Conservation (phyloP, 2,888 invertebrate species). For the Archips crataeganus region DNA sequence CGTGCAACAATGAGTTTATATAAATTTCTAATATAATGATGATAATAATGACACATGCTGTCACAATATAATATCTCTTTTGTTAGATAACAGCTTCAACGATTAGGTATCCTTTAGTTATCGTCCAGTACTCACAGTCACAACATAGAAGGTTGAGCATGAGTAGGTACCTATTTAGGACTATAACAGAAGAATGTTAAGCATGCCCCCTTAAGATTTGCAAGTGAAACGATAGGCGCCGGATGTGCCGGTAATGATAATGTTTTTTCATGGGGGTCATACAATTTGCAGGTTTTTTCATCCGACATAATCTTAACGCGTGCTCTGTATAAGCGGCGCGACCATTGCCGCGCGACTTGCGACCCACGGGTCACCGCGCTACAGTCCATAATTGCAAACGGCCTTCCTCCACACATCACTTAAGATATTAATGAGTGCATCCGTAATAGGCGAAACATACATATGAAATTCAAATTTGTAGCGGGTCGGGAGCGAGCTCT, state of each 20-base stretch:
- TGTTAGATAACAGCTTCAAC: background rate
- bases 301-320: constrained; percentile 79
- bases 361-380: constrained; percentile 50
- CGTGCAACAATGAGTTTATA: no score
- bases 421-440: constrained; percentile 86
- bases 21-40: no score
- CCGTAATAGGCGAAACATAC: constrained; percentile 85
- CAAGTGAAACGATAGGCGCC: constrained; percentile 75
- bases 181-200: constrained; percentile 51
- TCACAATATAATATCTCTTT: no score
- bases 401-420: constrained; percentile 77
- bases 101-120: background rate
- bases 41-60: no score
- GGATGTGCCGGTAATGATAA: constrained; percentile 74
- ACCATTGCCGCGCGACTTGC: constrained; percentile 46
- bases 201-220: constrained; percentile 68
- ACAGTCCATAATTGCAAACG: constrained; percentile 64
- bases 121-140: background rate
- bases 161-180: constrained; percentile 43
- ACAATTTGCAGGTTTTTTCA: constrained; percentile 84
- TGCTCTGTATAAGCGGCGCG: constrained; percentile 71
- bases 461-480: constrained; percentile 86
- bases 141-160: constrained; percentile 38
- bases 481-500: constrained; percentile 80
- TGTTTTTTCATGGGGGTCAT: constrained; percentile 82